These are phyloP conservation scores for Eublepharis macularius DNA, from an alignment of 2,113 vertebrate genomes.

Conservation along the genomic window DNA sequence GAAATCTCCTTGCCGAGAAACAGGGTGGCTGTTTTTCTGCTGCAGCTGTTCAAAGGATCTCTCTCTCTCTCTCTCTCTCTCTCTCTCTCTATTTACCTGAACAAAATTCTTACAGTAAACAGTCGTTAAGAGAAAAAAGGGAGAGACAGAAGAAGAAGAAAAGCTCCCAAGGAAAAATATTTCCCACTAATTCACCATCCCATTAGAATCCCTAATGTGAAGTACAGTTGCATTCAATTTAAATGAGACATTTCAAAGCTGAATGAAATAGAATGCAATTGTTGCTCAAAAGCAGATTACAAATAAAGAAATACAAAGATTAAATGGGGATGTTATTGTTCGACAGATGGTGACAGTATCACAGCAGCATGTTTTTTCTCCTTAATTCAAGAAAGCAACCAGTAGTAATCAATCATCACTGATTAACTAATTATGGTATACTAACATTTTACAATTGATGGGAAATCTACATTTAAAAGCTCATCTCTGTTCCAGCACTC, in stretches of 20 bases:
- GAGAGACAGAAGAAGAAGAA: conserved; percentile 9
- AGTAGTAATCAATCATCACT: conserved; percentile 77
- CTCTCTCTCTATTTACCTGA: conserved; percentile 25
- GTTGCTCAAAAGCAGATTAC: conserved; percentile 49
- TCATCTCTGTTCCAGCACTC: conserved; percentile 30
- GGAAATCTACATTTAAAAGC: conserved; percentile 48
- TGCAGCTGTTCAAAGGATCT: neutral
- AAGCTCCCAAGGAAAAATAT: conserved; percentile 24
- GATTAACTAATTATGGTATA: conserved; percentile 79
- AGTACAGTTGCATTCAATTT: conserved; percentile 51
- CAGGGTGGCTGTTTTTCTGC: neutral
- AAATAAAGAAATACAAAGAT: conserved; percentile 67
- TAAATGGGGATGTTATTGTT: conserved; percentile 67
- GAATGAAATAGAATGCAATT: conserved; percentile 52
- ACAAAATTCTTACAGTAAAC: conserved; percentile 18
- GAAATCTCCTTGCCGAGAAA: conserved; percentile 5
- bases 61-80: neutral
- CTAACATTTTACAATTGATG: conserved; percentile 68
- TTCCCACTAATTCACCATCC: conserved; percentile 48
- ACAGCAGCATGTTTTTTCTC: conserved; percentile 71
- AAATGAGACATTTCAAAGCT: conserved; percentile 62
- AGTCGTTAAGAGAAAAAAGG: neutral
- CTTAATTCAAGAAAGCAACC: conserved; percentile 76
- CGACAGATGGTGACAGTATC: conserved; percentile 78
- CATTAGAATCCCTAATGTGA: conserved; percentile 59